These are phyloP conservation scores for Oikopleura vanhoeffeni DNA, from an alignment of 23 tunicate species.

Conservation along the genomic window DNA sequence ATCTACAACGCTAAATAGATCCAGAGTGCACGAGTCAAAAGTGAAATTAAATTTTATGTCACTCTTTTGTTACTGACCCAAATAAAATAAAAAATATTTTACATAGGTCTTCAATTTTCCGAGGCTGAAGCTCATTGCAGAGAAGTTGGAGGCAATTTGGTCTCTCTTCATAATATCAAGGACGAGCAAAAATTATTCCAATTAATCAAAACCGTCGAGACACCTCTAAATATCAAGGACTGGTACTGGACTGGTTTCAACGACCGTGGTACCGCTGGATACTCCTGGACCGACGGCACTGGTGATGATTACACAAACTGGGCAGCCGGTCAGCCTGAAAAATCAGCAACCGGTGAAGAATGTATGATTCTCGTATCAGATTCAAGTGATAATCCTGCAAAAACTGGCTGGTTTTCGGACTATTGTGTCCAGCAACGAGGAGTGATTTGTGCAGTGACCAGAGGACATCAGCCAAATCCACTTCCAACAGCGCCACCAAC, in stretches of 20 bases:
- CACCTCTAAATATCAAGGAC: background rate
- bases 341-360: slow-evolving; percentile 1
- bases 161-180: background rate
- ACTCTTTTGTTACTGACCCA: too few relatives aligned
- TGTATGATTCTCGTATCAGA: background rate
- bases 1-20: too few relatives aligned
- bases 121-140: background rate
- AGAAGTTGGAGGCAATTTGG: background rate
- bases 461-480: background rate
- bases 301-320: slow-evolving; percentile 4
- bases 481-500: slow-evolving; percentile 3
- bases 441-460: background rate
- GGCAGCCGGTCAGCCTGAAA: slow-evolving; percentile 5
- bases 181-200: background rate
- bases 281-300: background rate
- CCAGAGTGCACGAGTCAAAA: too few relatives aligned
- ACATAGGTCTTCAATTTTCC: background rate
- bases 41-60: too few relatives aligned
- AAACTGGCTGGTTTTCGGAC: background rate
- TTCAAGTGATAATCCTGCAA: background rate
- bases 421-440: background rate
- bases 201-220: background rate
- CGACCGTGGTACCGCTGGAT: background rate
- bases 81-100: too few relatives aligned
- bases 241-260: slow-evolving; percentile 38